These are phyloP conservation scores for Theropithecus gelada DNA, from an alignment of 2,113 vertebrate genomes.

Conservation along the genomic window DNA sequence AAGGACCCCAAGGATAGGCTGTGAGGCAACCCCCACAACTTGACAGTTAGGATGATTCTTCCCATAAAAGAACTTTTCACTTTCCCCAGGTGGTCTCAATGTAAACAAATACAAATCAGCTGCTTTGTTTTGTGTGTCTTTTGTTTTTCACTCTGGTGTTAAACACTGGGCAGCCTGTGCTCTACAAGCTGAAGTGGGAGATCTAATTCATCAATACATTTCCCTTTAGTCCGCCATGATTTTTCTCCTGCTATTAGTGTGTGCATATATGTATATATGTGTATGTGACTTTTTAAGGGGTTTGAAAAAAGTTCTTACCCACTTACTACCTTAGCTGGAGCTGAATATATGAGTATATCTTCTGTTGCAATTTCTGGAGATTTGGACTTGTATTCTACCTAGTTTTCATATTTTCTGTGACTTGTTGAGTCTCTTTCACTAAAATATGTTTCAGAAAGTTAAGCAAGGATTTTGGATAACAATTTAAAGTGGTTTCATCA, in stretches of 20 bases:
- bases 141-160: neutral
- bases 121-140: neutral
- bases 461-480: neutral
- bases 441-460: neutral
- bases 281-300: neutral
- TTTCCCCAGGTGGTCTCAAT: neutral
- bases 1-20: neutral
- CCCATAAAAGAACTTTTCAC: neutral
- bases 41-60: neutral
- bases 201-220: neutral
- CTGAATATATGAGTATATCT: neutral
- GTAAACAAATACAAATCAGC: neutral
- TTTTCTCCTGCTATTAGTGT: neutral
- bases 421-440: neutral
- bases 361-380: neutral
- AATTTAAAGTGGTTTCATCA: neutral
- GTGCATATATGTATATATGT: neutral
- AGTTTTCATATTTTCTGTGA: neutral
- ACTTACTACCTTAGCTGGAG: neutral
- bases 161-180: fast-evolving
- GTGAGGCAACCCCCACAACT: too few relatives aligned
- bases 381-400: neutral
- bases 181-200: neutral
- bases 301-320: neutral
- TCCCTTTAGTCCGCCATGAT: neutral